phyloP scores from a whole-genome alignment of 92 coral and sea anemone genomes.

The Paramuricea clavata region DNA sequence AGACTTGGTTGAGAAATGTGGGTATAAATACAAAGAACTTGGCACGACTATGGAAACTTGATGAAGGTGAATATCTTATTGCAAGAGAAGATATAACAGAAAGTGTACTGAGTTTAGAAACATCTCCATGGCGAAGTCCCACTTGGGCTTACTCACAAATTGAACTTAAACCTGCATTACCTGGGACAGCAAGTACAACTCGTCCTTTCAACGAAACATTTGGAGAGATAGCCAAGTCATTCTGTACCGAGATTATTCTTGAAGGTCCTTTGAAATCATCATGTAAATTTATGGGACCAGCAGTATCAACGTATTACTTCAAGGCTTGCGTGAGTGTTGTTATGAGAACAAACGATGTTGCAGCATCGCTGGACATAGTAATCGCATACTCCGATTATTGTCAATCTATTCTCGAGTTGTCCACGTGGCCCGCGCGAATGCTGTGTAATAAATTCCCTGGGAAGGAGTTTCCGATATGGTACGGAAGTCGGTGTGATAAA shows the following conservation, averaged over 20 bases:
- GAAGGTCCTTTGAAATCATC: constrained; percentile 74
- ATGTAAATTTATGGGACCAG: constrained; percentile 81
- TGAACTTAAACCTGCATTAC: constrained; percentile 75
- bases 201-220: constrained; percentile 62
- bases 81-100: constrained; percentile 78
- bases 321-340: constrained; percentile 82
- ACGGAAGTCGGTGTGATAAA: constrained; percentile 76
- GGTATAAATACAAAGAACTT: constrained; percentile 75
- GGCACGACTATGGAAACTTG: constrained; percentile 89
- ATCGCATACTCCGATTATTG: constrained; percentile 90
- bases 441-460: constrained; percentile 89
- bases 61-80: constrained; percentile 87
- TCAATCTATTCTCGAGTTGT: constrained; percentile 69
- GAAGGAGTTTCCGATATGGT: constrained; percentile 87
- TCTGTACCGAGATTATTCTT: constrained; percentile 74
- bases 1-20: constrained; percentile 84
- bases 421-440: constrained; percentile 87
- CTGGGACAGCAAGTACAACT: constrained; percentile 34
- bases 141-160: constrained; percentile 84
- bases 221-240: constrained; percentile 69
- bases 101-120: constrained; percentile 76
- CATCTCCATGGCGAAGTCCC: constrained; percentile 88
- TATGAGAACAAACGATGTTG: constrained; percentile 72
- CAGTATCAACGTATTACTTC: constrained; percentile 79
- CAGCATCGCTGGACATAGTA: constrained; percentile 83